Evolutionary conservation across 2,797 vertebrate species (phyloP).

Genomic region (Morus bassanus): DNA sequence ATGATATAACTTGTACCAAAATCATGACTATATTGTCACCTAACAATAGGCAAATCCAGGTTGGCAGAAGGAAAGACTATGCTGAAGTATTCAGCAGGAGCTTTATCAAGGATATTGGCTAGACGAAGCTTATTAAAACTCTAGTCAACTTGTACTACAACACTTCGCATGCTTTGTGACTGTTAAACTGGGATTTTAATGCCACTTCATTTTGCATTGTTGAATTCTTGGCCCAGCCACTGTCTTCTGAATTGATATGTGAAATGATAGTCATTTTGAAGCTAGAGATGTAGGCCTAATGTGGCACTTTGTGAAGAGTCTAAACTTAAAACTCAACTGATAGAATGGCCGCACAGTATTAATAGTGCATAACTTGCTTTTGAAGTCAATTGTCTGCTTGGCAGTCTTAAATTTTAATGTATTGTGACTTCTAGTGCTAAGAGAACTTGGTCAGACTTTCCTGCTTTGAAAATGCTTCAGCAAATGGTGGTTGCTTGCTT

Average conservation of each 20-base stretch:
- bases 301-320: not conserved
- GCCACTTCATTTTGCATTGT: not conserved
- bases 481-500: not conserved
- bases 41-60: not conserved
- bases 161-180: not conserved
- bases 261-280: not conserved
- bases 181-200: not conserved
- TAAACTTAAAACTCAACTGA: not conserved
- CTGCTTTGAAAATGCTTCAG: not conserved
- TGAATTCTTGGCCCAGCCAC: not conserved
- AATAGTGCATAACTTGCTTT: not conserved
- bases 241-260: not conserved
- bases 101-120: not conserved
- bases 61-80: not conserved
- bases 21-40: not conserved
- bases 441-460: not conserved
- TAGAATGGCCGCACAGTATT: not conserved
- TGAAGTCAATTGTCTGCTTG: not conserved
- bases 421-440: not conserved
- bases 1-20: not conserved
- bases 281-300: not conserved
- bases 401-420: not conserved
- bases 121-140: not conserved
- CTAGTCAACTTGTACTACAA: not conserved
- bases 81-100: not conserved